A percentile compares a stretch with the other conserved stretches of the same genome.
These are phyloP conservation scores for Hyposmocoma kahamanoa DNA, from an alignment of 1,140 invertebrate genomes.

Conservation along the genomic window DNA sequence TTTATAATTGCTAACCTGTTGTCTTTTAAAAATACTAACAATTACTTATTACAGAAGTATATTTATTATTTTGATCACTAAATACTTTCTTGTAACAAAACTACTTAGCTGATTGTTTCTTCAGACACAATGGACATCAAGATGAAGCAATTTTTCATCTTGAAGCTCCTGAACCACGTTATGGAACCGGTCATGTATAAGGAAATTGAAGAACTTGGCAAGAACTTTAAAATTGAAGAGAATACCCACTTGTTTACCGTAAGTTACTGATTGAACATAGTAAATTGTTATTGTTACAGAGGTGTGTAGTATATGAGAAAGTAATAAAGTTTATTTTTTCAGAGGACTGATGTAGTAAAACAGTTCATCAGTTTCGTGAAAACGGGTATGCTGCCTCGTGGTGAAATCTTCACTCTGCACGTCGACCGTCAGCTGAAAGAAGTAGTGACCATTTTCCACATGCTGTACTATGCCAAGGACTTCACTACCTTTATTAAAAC, in stretches of 20 bases:
- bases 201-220: conserved; percentile 67
- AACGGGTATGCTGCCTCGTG: conserved; percentile 72
- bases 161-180: conserved; percentile 77
- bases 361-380: conserved; percentile 75
- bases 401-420: conserved; percentile 77
- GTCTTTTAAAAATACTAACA: too few relatives aligned
- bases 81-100: too few relatives aligned
- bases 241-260: conserved; percentile 64
- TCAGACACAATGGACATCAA: conserved; percentile 61
- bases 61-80: too few relatives aligned
- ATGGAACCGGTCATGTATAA: conserved; percentile 71
- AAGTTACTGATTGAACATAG: too few relatives aligned
- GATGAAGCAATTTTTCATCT: conserved; percentile 73
- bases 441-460: conserved; percentile 77
- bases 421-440: conserved; percentile 77
- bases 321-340: conserved; percentile 23
- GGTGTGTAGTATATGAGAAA: too few relatives aligned
- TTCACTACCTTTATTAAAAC: conserved; percentile 75
- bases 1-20: too few relatives aligned
- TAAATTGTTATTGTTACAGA: too few relatives aligned
- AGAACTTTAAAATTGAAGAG: conserved; percentile 73
- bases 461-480: conserved; percentile 81
- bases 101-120: conserved; percentile 67
- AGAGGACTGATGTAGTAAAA: conserved; percentile 76
- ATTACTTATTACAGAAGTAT: too few relatives aligned